A percentile compares a stretch with the other conserved stretches of the same genome.
Evolutionary conservation across 2,888 invertebrate genomes (phyloP).

Genomic region (Nebria brevicollis): DNA sequence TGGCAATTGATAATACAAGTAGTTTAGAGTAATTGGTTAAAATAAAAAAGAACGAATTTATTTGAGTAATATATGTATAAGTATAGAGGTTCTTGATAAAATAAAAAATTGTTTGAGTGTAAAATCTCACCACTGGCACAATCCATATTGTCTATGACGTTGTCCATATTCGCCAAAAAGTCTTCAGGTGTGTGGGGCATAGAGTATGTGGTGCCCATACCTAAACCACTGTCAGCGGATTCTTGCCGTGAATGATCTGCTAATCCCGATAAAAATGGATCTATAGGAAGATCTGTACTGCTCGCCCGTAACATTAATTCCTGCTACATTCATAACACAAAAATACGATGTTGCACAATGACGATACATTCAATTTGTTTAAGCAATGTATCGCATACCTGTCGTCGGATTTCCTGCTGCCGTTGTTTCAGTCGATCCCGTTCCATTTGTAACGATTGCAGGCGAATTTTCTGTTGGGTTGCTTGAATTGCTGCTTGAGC

Average conservation of each 20-base stretch:
- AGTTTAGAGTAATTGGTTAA: not conserved
- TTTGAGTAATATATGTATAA: not conserved
- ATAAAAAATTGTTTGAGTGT: not conserved
- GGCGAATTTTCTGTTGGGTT: conserved; percentile 79
- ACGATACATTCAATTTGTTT: not conserved
- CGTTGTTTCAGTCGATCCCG: conserved; percentile 88
- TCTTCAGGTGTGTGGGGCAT: conserved; percentile 94
- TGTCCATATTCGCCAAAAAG: conserved; percentile 87
- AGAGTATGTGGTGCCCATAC: conserved; percentile 88
- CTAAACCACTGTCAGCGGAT: conserved; percentile 93
- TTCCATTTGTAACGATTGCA: conserved; percentile 88
- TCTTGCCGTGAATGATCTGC: conserved; percentile 94
- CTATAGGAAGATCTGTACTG: conserved; percentile 74
- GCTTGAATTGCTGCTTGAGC: conserved; percentile 68
- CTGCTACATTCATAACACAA: conserved; percentile 65
- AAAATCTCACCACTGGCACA: conserved; percentile 74
- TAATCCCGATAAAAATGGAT: conserved; percentile 83
- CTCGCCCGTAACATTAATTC: conserved; percentile 77
- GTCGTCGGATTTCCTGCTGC: conserved; percentile 89
- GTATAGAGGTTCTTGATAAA: not conserved
- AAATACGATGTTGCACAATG: conserved; percentile 8
- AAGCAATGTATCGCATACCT: conserved; percentile 66
- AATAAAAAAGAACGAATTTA: not conserved
- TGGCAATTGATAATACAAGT: not conserved
- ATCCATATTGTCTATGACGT: conserved; percentile 79